These are phyloP conservation scores for Athrips mouffetella DNA, from an alignment of 2,888 invertebrate species.

Conservation along the genomic window DNA sequence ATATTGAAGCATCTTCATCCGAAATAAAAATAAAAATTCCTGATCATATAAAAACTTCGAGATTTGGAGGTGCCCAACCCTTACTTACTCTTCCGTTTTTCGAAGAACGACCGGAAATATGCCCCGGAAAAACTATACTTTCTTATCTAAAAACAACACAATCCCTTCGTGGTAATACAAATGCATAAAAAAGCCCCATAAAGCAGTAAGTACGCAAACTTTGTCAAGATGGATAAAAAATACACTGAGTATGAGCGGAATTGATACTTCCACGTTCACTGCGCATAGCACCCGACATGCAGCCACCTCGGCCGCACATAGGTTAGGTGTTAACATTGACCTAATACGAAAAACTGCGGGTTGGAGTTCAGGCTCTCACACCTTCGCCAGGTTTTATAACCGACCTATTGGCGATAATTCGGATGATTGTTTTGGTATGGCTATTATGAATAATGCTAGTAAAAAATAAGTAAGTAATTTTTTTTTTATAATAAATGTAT, in stretches of 20 bases:
- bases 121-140: conserved; percentile 14
- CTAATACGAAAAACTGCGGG: conserved; percentile 14
- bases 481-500: neutral
- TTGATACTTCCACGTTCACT: conserved; percentile 25
- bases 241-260: conserved; percentile 20
- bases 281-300: conserved; percentile 21
- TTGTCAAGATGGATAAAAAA: conserved; percentile 28
- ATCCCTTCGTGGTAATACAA: neutral
- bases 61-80: neutral
- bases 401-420: neutral
- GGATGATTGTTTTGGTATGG: neutral
- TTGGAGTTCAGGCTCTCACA: neutral
- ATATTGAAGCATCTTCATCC: conserved; percentile 10
- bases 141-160: conserved; percentile 13
- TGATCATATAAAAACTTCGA: conserved; percentile 19
- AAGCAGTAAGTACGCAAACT: conserved; percentile 21
- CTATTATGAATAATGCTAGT: neutral
- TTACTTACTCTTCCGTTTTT: conserved; percentile 17
- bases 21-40: conserved; percentile 23
- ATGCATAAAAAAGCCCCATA: conserved; percentile 23
- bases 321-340: conserved; percentile 17
- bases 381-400: conserved; percentile 6
- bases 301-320: conserved; percentile 18
- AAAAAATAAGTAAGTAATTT: neutral
- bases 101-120: conserved; percentile 17